These are phyloP conservation scores for Heliconius erato DNA, from an alignment of 2,888 invertebrate species.

Conservation along the genomic window DNA sequence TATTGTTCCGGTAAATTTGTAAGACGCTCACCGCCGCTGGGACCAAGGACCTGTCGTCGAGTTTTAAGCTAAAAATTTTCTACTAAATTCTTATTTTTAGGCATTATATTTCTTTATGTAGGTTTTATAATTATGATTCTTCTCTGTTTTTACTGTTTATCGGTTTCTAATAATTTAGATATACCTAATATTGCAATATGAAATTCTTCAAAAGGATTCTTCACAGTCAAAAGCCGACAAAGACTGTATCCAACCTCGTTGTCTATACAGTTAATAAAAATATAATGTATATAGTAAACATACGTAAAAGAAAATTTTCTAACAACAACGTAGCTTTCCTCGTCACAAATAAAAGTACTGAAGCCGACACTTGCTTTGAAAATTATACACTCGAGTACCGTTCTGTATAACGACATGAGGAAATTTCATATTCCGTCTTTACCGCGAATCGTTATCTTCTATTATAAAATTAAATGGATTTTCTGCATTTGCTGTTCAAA, in stretches of 20 bases:
- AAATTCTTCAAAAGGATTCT: no score
- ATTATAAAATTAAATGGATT: slow-evolving; percentile 23
- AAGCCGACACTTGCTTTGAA: slow-evolving; percentile 27
- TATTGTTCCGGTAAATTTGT: slow-evolving; percentile 50
- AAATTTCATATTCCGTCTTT: slow-evolving; percentile 26
- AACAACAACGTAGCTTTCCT: neutral
- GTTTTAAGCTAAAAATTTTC: slow-evolving; percentile 28
- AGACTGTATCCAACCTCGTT: neutral
- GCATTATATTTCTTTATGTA: no score
- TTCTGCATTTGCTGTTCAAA: neutral
- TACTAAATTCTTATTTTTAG: neutral
- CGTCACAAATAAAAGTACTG: slow-evolving; percentile 23
- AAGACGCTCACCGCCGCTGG: slow-evolving; percentile 43
- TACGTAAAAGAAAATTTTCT: slow-evolving; percentile 2
- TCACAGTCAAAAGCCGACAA: neutral
- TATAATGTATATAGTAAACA: neutral
- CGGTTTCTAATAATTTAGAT: no score
- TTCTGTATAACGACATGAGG: slow-evolving; percentile 20
- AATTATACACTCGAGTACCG: slow-evolving; percentile 28
- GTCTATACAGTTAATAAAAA: neutral
- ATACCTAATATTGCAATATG: no score
- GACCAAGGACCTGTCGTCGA: slow-evolving; percentile 32
- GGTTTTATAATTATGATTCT: no score
- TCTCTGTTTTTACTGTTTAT: no score
- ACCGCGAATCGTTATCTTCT: slow-evolving; percentile 28